A percentile compares a stretch with the other conserved stretches of the same genome.
Conservation (phyloP, 1,140 invertebrate genomes). For the Heliconius nattereri region DNA sequence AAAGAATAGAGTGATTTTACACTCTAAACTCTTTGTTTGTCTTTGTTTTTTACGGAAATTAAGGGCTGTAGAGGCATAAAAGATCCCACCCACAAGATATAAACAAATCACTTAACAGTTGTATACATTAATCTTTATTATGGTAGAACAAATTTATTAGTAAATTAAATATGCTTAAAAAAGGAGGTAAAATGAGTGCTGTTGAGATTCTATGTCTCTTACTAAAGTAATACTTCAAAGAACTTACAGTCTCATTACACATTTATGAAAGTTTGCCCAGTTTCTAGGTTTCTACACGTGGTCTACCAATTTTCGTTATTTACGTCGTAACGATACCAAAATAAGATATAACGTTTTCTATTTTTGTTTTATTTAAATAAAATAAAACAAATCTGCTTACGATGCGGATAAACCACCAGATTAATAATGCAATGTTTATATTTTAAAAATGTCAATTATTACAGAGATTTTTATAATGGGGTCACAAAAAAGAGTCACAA, state of each 20-base stretch:
- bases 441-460: background rate
- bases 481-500: too few species aligned
- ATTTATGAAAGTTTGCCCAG: background rate
- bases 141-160: too few species aligned
- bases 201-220: background rate
- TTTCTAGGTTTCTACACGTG: background rate
- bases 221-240: background rate
- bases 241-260: background rate
- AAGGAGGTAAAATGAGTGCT: background rate
- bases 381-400: background rate
- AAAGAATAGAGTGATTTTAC: background rate
- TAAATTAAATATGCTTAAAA: background rate
- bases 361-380: background rate
- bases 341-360: background rate
- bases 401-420: background rate
- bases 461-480: too few species aligned
- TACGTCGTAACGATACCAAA: background rate
- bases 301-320: background rate
- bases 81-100: too few species aligned
- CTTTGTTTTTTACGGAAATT: too few species aligned
- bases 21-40: too few species aligned
- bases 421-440: background rate
- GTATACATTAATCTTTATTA: too few species aligned
- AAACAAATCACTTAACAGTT: too few species aligned
- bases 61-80: too few species aligned